Evolutionary conservation across 64 coral and sea anemone species (phyloP), one percentile per base, ranked within the genome.

Genomic region (Stylophora pistillata): DNA sequence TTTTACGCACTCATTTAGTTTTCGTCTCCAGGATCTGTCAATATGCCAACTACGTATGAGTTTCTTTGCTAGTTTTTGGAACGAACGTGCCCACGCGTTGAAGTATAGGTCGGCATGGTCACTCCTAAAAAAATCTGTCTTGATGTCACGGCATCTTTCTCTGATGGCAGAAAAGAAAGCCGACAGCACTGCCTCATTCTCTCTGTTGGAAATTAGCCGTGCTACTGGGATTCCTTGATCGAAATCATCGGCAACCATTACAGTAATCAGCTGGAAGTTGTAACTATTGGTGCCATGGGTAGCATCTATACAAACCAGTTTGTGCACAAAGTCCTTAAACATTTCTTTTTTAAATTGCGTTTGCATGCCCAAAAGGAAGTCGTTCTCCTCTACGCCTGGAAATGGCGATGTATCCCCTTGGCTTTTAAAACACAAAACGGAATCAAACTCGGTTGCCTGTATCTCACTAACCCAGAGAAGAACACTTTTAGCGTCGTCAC

Each of bases 341-440:
- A 72, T 72, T 23, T 72, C 69, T 26, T 72, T 26, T 68, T 63
- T 58, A 32, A 84, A 84, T 37, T 72, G 0, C 5, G 68, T 86
- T 86, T 86, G 84, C 5, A 86, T 3, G n/a, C 68, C 84, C 21
- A 86, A 18, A 13, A 87, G 41, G 70, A 87, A 87, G 66, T 87
- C 85, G 5, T 74, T 87, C 15, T 20, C 37, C 25, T 87, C 71
- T 9, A 73, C 20, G 11, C 62, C 85, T 57, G 9, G 9, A n/a
- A 28, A 9, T 31, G 13, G 13, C 0, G 71, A 75, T 11, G 59
- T 61, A 1, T 74, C 27, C 3, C 72, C 86, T 76, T 88, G 86
- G 0, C 14, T 10, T 15, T 88, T 88, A 26, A 88, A 88, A 28
- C n/a, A 75, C 0, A 88, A 13, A 4, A 86, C 64, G 15, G 63